Conservation (phyloP, 2,113 vertebrate species). For the Megaceryle maxima region DNA sequence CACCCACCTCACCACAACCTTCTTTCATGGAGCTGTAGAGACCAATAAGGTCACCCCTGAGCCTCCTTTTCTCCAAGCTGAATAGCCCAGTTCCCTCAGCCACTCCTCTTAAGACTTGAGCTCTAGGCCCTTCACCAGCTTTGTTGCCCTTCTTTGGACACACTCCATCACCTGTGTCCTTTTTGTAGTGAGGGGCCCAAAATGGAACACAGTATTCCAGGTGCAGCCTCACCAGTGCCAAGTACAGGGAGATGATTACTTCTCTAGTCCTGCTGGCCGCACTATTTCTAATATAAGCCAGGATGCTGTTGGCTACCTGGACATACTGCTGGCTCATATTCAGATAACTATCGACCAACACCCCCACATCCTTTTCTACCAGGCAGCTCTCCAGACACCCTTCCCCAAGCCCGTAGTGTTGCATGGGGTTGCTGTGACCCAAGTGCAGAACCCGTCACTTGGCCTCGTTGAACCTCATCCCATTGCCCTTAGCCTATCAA, state of each 20-base stretch:
- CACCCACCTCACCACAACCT: background rate
- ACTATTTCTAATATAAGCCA: too few species aligned
- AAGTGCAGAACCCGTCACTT: background rate
- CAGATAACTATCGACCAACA: background rate
- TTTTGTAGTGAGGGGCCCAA: background rate
- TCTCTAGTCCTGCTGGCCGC: background rate
- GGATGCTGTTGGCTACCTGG: background rate
- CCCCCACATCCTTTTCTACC: background rate
- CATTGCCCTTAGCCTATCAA: background rate
- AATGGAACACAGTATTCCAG: background rate
- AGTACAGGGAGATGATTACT: background rate
- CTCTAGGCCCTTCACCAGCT: background rate
- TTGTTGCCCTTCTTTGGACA: background rate
- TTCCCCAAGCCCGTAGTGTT: background rate
- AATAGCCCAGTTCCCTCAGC: background rate
- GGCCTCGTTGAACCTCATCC: background rate
- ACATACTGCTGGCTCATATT: background rate
- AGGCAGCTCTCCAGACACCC: background rate
- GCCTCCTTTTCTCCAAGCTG: background rate
- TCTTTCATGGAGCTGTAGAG: background rate
- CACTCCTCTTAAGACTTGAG: background rate
- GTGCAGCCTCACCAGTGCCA: background rate
- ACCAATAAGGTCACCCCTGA: too few species aligned
- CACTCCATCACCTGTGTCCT: background rate
- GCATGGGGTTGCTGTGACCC: background rate